These are phyloP conservation scores for Troglohyphantes excavatus DNA, from an alignment of 2,888 invertebrate genomes.

Conservation along the genomic window DNA sequence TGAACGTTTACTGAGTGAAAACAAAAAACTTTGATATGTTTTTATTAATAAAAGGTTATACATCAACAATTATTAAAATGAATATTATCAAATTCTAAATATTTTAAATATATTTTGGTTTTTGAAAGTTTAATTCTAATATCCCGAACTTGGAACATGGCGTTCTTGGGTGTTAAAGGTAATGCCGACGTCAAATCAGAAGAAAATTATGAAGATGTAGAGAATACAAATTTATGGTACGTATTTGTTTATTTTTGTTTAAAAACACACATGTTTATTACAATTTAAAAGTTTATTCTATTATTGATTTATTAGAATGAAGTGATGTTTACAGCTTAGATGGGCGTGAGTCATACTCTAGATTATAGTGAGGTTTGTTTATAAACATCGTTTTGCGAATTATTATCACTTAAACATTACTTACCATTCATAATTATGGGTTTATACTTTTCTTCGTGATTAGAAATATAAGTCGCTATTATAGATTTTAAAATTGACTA, in stretches of 20 bases:
- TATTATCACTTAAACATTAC: background rate
- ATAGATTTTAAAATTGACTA: too few relatives aligned
- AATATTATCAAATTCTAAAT: background rate
- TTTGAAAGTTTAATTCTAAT: background rate
- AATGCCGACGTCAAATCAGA: constrained; percentile 35
- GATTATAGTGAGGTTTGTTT: background rate
- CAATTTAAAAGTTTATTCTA: too few relatives aligned
- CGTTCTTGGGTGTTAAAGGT: constrained; percentile 32
- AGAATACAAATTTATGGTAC: constrained; percentile 57
- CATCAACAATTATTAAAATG: background rate
- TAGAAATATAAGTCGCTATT: too few relatives aligned
- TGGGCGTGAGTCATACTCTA: background rate
- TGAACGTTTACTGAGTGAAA: background rate
- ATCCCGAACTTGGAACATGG: constrained; percentile 16
- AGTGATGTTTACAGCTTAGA: background rate
- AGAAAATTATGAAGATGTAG: constrained; percentile 46
- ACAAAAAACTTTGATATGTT: background rate
- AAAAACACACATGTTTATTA: too few relatives aligned
- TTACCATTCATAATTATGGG: background rate
- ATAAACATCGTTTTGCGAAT: background rate
- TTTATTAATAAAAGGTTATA: background rate
- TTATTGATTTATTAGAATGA: background rate
- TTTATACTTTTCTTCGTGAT: too few relatives aligned
- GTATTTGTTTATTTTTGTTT: constrained; percentile 3
- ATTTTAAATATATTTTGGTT: background rate